phyloP scores from a whole-genome alignment of 2,797 vertebrate genomes.

The Phylloscopus collybita region DNA sequence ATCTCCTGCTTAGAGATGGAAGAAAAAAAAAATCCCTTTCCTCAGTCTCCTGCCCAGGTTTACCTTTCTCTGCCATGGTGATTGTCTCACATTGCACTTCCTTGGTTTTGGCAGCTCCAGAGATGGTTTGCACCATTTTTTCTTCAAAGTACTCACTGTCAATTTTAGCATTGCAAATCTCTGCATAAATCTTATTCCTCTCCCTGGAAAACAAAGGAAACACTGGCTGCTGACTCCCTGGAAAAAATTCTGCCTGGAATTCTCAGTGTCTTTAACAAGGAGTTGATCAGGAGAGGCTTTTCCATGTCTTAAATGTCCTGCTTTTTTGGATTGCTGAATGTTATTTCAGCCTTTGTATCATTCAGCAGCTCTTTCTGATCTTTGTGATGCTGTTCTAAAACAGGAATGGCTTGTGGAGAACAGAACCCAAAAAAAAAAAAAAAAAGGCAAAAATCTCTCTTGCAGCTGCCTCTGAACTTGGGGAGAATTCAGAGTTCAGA shows the following conservation, averaged over 20 bases:
- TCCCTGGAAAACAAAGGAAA: conserved; percentile 64
- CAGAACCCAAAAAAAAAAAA: not conserved
- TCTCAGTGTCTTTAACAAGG: not conserved
- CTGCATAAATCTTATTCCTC: conserved; percentile 77
- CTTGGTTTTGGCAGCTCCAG: conserved; percentile 83
- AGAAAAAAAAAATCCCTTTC: not conserved
- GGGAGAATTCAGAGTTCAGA: not conserved
- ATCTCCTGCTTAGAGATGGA: not conserved
- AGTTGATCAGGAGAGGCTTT: not conserved
- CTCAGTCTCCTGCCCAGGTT: not conserved
- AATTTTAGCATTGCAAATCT: conserved; percentile 78
- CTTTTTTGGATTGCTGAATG: not conserved
- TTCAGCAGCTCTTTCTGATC: not conserved
- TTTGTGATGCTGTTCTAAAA: not conserved
- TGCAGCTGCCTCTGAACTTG: not conserved
- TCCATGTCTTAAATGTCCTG: no score
- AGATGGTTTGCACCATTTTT: conserved; percentile 85
- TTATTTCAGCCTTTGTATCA: not conserved
- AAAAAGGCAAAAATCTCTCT: not conserved
- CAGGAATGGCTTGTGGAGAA: not conserved
- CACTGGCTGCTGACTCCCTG: not conserved
- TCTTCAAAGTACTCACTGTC: conserved; percentile 83
- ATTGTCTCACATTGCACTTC: conserved; percentile 83
- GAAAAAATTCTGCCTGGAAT: not conserved
- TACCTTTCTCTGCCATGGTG: conserved; percentile 82